Evolutionary conservation across 2,113 vertebrate genomes (phyloP).

Genomic region (Ancistrus triradiatus): DNA sequence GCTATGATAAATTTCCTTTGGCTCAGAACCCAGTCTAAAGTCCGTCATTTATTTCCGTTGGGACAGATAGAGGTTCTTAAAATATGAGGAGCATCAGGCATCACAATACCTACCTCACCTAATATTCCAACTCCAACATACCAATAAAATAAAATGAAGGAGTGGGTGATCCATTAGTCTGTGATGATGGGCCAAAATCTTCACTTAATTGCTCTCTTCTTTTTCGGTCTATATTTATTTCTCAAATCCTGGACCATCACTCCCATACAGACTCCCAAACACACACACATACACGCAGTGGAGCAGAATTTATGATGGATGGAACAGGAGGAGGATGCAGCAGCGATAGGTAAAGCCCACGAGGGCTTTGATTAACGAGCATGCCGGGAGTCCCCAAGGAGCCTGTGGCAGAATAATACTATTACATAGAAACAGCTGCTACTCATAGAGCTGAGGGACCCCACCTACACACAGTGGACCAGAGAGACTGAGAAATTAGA

Average conservation of each 20-base stretch:
- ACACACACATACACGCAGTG: not conserved
- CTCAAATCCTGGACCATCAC: no score
- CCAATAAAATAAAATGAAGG: constrained; percentile 40
- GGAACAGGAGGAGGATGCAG: constrained; percentile 65
- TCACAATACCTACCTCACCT: constrained; percentile 20
- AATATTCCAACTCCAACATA: constrained; percentile 13
- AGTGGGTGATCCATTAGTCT: constrained; percentile 65
- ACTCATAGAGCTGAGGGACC: constrained; percentile 45
- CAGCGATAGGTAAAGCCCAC: constrained; percentile 60
- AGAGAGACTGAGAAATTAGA: no score
- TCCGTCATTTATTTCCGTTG: constrained; percentile 45
- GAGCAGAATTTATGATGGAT: constrained; percentile 75
- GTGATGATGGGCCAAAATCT: constrained; percentile 67
- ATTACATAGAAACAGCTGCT: constrained; percentile 63
- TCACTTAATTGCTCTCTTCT: constrained; percentile 56
- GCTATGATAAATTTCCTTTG: constrained; percentile 38
- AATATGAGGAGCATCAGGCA: constrained; percentile 33
- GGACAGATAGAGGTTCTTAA: constrained; percentile 30
- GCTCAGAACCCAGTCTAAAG: constrained; percentile 18
- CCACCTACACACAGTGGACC: no score
- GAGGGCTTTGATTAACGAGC: constrained; percentile 75
- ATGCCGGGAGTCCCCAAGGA: constrained; percentile 68
- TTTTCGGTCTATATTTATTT: constrained; percentile 58
- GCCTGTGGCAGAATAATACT: constrained; percentile 64
- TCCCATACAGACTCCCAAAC: no score